Evolutionary conservation across 1,140 invertebrate species (phyloP), one percentile per base, ranked within the genome.

Genomic region (Tetramorium simillimum): DNA sequence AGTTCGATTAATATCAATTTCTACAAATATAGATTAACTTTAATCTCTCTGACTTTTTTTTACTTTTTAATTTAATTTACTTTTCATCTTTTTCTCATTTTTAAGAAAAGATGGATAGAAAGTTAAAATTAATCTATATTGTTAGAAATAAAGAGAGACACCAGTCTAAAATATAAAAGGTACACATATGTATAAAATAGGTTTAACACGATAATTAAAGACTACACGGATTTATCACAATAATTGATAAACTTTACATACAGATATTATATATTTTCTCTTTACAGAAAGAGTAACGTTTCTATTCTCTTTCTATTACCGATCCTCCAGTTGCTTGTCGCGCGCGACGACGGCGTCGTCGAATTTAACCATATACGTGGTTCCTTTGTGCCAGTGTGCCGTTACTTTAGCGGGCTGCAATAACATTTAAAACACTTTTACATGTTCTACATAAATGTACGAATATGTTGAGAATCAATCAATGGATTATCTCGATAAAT

Each of bases 321-420:
- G 96, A 77, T 99, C 98, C 95, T 99, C 98, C 65, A 99, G 95
- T 92, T 98, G 97, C 94, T 99, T 99, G 93, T 99, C 99, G 92
- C 99, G 96, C 1, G 97, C 96, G 86, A 99, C 98, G 58, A 99
- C 99, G 84, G 97, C 96, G 93, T 99, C 98, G 92, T 99, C 99
- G 96, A 99, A 99, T 95, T 99, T 99, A 21, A 99, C 98, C 98
- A 99, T 99, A 92, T 99, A 99, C 1, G 99, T 99, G 24, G 99
- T 99, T 86, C 99, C 99, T 95, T 99, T 99, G 94, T 99, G 99
- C 99, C 99, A 99, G 95, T 99, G 99, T 2, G 99, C 98, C 7
- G 98, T 98, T 1, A 99, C 99, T 96, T 99, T 99, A 46, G 98
- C 98, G 67, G 98, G 97, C 98, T 99, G 95, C 60, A 75, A 60